These are phyloP conservation scores for Lucilia sericata DNA, from an alignment of 1,140 invertebrate genomes.

Conservation along the genomic window DNA sequence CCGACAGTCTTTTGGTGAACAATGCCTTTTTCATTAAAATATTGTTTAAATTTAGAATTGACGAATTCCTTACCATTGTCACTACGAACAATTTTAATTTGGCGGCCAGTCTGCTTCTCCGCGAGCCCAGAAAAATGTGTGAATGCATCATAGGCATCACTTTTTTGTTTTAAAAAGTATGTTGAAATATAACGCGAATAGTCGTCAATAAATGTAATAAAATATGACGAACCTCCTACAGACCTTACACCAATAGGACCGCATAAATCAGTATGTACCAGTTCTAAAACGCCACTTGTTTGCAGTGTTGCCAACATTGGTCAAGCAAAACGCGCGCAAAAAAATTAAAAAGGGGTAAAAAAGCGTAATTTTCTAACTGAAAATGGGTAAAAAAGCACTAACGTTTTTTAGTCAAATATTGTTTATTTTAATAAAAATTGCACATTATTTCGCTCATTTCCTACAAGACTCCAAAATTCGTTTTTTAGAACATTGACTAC, in stretches of 20 bases:
- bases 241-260: constrained; percentile 58
- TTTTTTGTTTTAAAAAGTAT: constrained; percentile 40
- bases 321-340: too few species aligned
- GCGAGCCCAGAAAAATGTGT: constrained; percentile 30
- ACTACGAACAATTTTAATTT: constrained; percentile 58
- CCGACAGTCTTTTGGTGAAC: neutral
- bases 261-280: constrained; percentile 41
- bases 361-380: too few species aligned
- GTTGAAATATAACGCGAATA: constrained; percentile 25
- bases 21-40: constrained; percentile 7
- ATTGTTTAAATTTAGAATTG: constrained; percentile 6
- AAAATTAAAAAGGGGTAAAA: too few species aligned
- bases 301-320: too few species aligned
- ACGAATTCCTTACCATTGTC: constrained; percentile 67
- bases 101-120: constrained; percentile 22
- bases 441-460: too few species aligned
- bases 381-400: too few species aligned
- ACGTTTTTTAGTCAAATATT: too few species aligned
- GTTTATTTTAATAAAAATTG: too few species aligned
- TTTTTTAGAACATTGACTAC: too few species aligned
- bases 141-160: constrained; percentile 46
- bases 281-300: too few species aligned
- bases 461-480: too few species aligned
- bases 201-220: constrained; percentile 60
- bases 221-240: constrained; percentile 55